These are phyloP conservation scores for Apamea monoglypha DNA, from an alignment of 2,888 invertebrate genomes.

Conservation along the genomic window DNA sequence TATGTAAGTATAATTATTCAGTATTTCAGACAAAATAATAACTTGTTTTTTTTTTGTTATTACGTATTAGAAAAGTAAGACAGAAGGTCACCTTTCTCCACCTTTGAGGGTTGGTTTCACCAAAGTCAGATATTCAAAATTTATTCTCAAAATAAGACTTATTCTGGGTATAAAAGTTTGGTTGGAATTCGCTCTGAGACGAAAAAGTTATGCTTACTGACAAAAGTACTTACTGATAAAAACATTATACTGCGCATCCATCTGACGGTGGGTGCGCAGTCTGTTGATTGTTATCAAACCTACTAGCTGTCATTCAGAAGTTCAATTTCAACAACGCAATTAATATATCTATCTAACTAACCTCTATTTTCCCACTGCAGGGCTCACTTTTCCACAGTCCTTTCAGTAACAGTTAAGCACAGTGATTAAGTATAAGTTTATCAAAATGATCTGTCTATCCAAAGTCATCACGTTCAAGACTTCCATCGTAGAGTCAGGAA, in stretches of 20 bases:
- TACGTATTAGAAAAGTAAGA: not conserved
- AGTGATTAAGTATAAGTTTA: not conserved
- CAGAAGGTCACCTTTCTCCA: not conserved
- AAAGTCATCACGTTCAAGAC: not conserved
- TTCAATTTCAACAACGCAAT: not conserved
- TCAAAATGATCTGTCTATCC: not conserved
- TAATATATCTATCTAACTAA: not conserved
- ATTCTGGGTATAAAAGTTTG: not conserved
- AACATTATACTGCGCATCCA: constrained; percentile 1
- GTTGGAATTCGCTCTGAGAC: not conserved
- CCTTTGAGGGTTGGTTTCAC: not conserved
- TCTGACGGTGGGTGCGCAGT: not conserved
- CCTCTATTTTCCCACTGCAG: not conserved
- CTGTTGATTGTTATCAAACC: not conserved
- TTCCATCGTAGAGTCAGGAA: not conserved
- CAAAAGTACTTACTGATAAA: not conserved
- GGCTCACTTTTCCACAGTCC: not conserved
- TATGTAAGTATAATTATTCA: not conserved
- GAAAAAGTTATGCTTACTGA: not conserved
- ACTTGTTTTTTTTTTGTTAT: not conserved
- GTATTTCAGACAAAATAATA: not conserved
- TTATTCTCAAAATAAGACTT: no score
- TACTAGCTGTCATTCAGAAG: not conserved
- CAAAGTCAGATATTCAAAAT: not conserved
- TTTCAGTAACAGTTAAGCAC: not conserved